Evolutionary conservation across 2,797 vertebrate genomes (phyloP).

Genomic region (Percopsis omiscomaycus): DNA sequence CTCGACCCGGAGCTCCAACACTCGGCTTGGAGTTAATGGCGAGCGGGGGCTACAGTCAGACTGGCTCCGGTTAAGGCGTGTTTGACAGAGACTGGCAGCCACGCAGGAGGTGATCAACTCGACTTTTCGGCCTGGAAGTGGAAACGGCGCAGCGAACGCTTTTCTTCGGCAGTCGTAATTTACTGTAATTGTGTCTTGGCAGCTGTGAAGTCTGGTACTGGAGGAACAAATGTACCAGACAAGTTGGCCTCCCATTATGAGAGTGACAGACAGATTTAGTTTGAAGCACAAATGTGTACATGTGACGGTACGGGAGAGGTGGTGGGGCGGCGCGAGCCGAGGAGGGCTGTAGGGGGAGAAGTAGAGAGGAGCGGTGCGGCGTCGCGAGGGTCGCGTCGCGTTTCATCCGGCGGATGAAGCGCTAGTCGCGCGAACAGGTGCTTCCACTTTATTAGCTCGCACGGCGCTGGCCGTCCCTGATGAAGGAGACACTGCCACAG

Average conservation of each 20-base stretch:
- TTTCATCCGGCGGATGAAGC: background rate
- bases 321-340: no score
- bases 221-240: background rate
- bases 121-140: constrained; percentile 30
- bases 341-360: no score
- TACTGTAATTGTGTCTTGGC: constrained; percentile 18
- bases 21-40: constrained; percentile 34
- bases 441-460: constrained; percentile 69
- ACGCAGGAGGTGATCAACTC: constrained; percentile 51
- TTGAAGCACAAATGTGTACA: no score
- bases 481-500: constrained; percentile 63
- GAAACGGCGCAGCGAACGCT: constrained; percentile 35
- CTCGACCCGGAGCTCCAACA: constrained; percentile 51
- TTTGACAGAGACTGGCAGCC: constrained; percentile 38
- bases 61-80: constrained; percentile 42
- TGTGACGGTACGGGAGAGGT: no score
- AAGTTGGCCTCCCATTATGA: background rate
- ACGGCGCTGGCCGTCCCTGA: constrained; percentile 62
- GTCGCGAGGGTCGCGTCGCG: no score
- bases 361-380: no score
- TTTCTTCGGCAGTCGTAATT: constrained; percentile 45
- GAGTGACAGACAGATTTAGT: no score
- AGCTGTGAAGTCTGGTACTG: background rate
- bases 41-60: constrained; percentile 31
- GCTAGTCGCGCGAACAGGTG: constrained; percentile 48